phyloP scores from a whole-genome alignment of 2,888 invertebrate genomes.

The Andrena dorsata region DNA sequence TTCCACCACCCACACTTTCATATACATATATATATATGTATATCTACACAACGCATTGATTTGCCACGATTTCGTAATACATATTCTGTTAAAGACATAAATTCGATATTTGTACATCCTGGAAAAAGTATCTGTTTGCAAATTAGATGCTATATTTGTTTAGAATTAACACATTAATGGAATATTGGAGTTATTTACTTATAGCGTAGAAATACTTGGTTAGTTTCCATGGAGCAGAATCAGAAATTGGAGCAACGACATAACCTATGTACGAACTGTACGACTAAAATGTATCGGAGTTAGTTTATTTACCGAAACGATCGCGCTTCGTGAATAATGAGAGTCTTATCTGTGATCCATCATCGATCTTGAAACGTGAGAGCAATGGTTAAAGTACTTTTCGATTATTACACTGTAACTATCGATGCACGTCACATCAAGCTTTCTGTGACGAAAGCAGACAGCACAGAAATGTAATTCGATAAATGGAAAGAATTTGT shows the following conservation, averaged over 20 bases:
- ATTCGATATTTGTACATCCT: slow-evolving; percentile 9
- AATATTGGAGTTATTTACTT: background rate
- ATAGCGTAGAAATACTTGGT: background rate
- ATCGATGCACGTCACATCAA: slow-evolving; percentile 6
- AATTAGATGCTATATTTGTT: background rate
- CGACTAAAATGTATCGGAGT: background rate
- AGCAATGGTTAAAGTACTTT: background rate
- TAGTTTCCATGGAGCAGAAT: background rate
- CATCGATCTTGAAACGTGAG: background rate
- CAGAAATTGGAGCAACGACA: background rate
- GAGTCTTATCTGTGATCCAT: slow-evolving; percentile 28
- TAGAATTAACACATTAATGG: background rate
- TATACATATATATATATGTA: background rate
- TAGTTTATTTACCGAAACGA: slow-evolving; percentile 4
- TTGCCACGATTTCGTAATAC: slow-evolving; percentile 42
- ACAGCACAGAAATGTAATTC: background rate
- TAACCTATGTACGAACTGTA: background rate
- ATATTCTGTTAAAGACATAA: slow-evolving; percentile 8
- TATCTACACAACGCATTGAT: slow-evolving; percentile 26
- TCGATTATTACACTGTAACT: slow-evolving; percentile 9
- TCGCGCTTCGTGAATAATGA: slow-evolving; percentile 12
- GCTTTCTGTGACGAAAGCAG: slow-evolving; percentile 13
- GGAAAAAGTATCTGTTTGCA: background rate
- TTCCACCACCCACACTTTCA: slow-evolving; percentile 25
- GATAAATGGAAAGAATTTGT: background rate